Evolutionary conservation across 2,113 vertebrate species (phyloP), one percentile per base, ranked within the genome.

Genomic region (Pithys albifrons): DNA sequence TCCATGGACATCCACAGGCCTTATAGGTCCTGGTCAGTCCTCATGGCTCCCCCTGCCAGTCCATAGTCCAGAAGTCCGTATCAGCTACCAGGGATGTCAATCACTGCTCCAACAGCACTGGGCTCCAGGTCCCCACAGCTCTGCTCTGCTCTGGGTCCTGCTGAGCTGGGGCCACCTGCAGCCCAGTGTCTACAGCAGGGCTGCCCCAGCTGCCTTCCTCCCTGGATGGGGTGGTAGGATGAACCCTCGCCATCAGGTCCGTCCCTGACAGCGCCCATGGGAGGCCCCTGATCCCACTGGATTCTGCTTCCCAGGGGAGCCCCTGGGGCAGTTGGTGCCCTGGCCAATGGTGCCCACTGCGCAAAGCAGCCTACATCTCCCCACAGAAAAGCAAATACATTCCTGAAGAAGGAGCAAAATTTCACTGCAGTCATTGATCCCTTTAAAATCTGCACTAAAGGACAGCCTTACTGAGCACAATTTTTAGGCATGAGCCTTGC

Each of bases 41-140:
- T 5, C 31, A 0, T 0, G 0, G 33, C 33, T 88, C 19, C 33
- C 25, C 7, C 7, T 15, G 23, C n/a, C 46, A 57, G 12, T 27
- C 23, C 25, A 52, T 0, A 0, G 25, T n/a, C 13, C 66, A 61
- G 61, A 13, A 77, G 6, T 1, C 15, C 41, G 33, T 2, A 2
- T 35, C 85, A 67, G 24, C n/a, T 24, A 19, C 33, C 2, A 2
- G 19, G 14, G 37, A 12, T 2, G 1, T 16, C 35, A n/a, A 35
- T 7, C 25, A 14, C 45, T 43, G 16, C 3, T 22, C n/a, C 31
- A 49, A 25, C 0, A 1, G 4, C 23, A 10, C 15, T 4, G 0
- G 35, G 12, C 35, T 74, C 33, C 75, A 74, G 27, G 10, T 64
- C 16, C 17, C 12, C 48, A 33, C 1, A 3, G 28, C 6, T 9